phyloP scores from a whole-genome alignment of 2,797 vertebrate species.

The Moxostoma hubbsi region DNA sequence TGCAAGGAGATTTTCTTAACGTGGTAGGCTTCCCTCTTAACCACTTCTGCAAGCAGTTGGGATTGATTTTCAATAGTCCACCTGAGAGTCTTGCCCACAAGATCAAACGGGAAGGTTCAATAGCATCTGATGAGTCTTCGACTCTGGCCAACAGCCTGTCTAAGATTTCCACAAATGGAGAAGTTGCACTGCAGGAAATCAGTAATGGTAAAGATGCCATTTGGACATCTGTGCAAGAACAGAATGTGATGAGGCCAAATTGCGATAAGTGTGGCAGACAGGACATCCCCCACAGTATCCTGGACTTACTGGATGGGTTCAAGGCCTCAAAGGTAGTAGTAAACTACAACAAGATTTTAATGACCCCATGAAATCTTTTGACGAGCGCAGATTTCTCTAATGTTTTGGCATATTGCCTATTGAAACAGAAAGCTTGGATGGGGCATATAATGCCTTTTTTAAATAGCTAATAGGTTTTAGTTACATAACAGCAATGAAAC shows the following conservation, averaged over 20 bases:
- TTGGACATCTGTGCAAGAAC: slow-evolving; percentile 41
- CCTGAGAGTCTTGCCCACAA: slow-evolving; percentile 58
- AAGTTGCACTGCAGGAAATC: slow-evolving; percentile 18
- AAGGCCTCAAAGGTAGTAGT: slow-evolving; percentile 88
- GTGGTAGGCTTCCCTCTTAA: slow-evolving; percentile 96
- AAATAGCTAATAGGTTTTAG: no score
- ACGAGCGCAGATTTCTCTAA: no score
- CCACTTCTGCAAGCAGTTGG: slow-evolving; percentile 90
- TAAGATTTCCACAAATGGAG: slow-evolving; percentile 43
- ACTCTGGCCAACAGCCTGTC: slow-evolving; percentile 60
- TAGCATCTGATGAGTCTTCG: slow-evolving; percentile 50
- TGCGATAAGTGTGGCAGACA: slow-evolving; percentile 48
- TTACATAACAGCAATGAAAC: no score
- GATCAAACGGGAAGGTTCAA: slow-evolving; percentile 59
- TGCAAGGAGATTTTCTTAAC: slow-evolving; percentile 92
- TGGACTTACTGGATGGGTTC: slow-evolving; percentile 85
- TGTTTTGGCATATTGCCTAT: no score
- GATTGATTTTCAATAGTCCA: slow-evolving; percentile 73
- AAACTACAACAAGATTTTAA: neutral
- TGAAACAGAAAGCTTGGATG: no score
- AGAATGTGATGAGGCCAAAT: slow-evolving; percentile 42
- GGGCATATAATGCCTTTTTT: no score
- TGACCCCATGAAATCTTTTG: no score
- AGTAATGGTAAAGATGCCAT: slow-evolving; percentile 33
- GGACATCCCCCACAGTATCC: slow-evolving; percentile 71